Conservation (phyloP, 1,140 invertebrate species). For the Paracyclopina nana region DNA sequence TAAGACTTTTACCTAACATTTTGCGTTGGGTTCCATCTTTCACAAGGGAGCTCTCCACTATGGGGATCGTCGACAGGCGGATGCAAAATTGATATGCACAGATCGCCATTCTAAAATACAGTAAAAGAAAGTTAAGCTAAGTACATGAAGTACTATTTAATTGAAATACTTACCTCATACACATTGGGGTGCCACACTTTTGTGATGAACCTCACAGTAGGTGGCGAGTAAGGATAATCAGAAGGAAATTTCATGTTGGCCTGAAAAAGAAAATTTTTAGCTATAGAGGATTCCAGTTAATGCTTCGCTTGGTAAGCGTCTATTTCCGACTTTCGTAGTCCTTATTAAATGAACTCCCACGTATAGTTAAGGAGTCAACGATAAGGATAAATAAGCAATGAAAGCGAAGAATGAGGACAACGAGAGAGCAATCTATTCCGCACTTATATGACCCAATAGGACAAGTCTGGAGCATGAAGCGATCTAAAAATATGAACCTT, state of each 20-base stretch:
- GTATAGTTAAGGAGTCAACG: too few species aligned
- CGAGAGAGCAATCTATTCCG: too few species aligned
- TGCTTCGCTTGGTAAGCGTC: too few species aligned
- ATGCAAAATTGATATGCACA: conserved; percentile 98
- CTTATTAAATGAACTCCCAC: too few species aligned
- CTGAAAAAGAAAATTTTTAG: conserved; percentile 36
- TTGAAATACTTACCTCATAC: conserved; percentile 66
- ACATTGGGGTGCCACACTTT: conserved; percentile 99
- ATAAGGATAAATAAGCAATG: too few species aligned
- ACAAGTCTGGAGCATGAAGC: too few species aligned
- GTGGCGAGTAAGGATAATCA: conserved; percentile 96
- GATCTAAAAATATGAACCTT: too few species aligned
- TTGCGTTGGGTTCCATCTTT: conserved; percentile 99
- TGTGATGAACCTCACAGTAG: conserved; percentile 86
- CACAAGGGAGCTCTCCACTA: conserved; percentile 91
- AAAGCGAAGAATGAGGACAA: too few species aligned
- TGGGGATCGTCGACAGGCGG: conserved; percentile 97
- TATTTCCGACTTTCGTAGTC: too few species aligned
- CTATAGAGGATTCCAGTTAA: neutral
- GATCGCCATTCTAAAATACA: conserved; percentile 72
- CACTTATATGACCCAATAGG: too few species aligned
- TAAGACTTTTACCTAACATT: conserved; percentile 52
- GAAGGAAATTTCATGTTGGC: conserved; percentile 92
- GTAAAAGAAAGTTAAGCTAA: conserved; percentile 13
- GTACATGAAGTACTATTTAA: neutral